These are phyloP conservation scores for Boulengeromyrus knoepffleri DNA, from an alignment of 2,113 vertebrate genomes.

Conservation along the genomic window DNA sequence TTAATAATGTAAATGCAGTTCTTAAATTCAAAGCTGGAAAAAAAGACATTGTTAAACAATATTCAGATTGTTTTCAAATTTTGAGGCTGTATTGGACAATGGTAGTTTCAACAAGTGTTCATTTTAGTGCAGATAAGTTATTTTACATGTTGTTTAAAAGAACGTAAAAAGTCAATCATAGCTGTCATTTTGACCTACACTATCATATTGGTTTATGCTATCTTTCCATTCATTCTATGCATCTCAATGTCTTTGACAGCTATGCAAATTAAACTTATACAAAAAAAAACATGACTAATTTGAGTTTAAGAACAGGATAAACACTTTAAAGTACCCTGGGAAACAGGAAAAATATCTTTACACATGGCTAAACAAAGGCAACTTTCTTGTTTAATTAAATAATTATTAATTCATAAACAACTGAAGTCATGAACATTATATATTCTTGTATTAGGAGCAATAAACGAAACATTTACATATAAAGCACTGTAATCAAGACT, in stretches of 20 bases:
- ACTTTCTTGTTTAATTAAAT: background rate
- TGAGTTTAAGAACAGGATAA: background rate
- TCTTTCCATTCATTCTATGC: background rate
- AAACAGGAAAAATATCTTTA: background rate
- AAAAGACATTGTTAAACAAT: no score
- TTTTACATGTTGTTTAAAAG: no score
- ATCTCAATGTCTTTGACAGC: background rate
- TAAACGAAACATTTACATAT: constrained; percentile 19
- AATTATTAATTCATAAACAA: background rate
- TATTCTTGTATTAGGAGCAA: background rate
- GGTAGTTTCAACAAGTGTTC: no score
- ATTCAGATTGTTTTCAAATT: no score
- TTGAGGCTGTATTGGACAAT: no score
- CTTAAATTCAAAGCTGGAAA: no score
- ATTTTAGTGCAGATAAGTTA: no score
- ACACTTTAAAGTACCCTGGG: background rate
- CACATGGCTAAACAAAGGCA: background rate
- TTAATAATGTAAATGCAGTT: no score
- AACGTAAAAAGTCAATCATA: background rate
- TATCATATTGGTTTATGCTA: background rate
- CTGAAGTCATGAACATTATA: background rate
- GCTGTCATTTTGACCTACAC: background rate
- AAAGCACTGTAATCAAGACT: background rate
- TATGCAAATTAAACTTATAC: background rate
- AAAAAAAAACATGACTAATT: background rate